A percentile compares a stretch with the other conserved stretches of the same genome.
Evolutionary conservation across 2,797 vertebrate genomes (phyloP).

Genomic region (Scleropages formosus): DNA sequence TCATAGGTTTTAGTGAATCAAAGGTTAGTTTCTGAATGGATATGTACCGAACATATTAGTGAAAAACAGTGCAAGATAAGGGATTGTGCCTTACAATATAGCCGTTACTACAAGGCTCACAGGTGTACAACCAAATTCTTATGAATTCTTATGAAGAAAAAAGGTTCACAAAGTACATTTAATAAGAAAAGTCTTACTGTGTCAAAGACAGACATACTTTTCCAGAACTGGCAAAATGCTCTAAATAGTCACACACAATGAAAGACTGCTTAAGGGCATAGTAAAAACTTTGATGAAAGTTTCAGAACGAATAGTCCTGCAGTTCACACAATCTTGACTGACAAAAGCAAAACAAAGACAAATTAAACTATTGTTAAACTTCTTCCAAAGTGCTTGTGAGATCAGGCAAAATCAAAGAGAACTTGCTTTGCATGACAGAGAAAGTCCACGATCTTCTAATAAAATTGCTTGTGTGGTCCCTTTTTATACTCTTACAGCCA

Average conservation of each 20-base stretch:
- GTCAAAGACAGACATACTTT: slow-evolving; percentile 6
- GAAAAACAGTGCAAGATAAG: not conserved
- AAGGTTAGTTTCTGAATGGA: slow-evolving; percentile 48
- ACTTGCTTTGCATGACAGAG: slow-evolving; percentile 1
- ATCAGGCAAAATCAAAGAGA: slow-evolving; percentile 6
- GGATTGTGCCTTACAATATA: not conserved
- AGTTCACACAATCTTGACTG: not conserved
- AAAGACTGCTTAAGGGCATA: too few species aligned
- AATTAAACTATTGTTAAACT: not conserved
- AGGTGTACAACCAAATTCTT: not conserved
- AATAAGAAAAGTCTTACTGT: not conserved
- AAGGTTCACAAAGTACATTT: too few species aligned
- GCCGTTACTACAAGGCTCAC: not conserved
- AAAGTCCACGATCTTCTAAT: not conserved
- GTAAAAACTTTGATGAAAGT: not conserved
- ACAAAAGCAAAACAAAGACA: not conserved
- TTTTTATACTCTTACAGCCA: not conserved
- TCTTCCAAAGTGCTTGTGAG: not conserved
- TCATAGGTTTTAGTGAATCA: slow-evolving; percentile 30
- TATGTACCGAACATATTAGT: slow-evolving; percentile 49
- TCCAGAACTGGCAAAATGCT: not conserved
- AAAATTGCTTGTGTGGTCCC: slow-evolving; percentile 4
- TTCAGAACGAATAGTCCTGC: not conserved
- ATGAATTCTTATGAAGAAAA: too few species aligned
- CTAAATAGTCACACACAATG: not conserved